phyloP scores from a whole-genome alignment of 2,888 invertebrate genomes.

The Mythimna impura region DNA sequence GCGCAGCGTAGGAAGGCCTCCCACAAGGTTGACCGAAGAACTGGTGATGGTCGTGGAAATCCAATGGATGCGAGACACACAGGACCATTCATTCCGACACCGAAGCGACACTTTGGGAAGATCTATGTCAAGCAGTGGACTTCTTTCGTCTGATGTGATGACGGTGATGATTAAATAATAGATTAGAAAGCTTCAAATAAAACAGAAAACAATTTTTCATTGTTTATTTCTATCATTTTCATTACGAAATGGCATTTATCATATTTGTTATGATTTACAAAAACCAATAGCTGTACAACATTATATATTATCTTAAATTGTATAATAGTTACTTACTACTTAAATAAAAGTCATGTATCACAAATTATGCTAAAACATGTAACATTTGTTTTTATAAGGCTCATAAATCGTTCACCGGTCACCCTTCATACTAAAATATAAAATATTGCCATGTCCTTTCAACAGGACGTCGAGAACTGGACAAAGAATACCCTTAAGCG shows the following conservation, averaged over 20 bases:
- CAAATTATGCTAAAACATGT: slow-evolving; percentile 40
- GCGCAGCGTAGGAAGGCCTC: too few relatives aligned
- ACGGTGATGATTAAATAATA: too few relatives aligned
- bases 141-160: too few relatives aligned
- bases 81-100: too few relatives aligned
- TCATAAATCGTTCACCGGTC: neutral
- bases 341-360: slow-evolving; percentile 44
- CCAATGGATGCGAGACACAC: too few relatives aligned
- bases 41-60: too few relatives aligned
- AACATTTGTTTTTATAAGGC: neutral
- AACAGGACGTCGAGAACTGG: neutral
- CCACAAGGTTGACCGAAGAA: too few relatives aligned
- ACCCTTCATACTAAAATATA: neutral
- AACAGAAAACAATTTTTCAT: neutral
- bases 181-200: neutral
- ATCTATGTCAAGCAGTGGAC: too few relatives aligned
- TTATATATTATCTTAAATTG: slow-evolving; percentile 8
- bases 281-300: slow-evolving; percentile 9
- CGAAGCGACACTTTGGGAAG: too few relatives aligned
- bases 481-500: neutral
- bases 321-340: slow-evolving; percentile 44
- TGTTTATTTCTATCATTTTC: slow-evolving; percentile 31
- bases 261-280: slow-evolving; percentile 38
- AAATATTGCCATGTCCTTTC: neutral
- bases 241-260: slow-evolving; percentile 61